Conservation (phyloP, 2,888 invertebrate species). For the Chloroclysta siterata region DNA sequence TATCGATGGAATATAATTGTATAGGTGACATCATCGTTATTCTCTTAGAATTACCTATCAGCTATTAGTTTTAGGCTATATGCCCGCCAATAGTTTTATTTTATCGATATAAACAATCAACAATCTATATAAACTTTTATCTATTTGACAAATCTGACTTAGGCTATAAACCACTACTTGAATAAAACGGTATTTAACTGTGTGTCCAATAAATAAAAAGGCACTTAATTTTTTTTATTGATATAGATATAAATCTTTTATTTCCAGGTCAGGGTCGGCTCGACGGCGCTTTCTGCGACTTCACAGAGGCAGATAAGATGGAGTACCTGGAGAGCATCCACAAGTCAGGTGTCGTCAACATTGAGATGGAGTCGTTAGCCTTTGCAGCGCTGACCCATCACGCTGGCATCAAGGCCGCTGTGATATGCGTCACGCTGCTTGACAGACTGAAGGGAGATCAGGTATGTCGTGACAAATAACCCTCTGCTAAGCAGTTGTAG, state of each 20-base stretch:
- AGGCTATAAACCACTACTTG: too few species aligned
- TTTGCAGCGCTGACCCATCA: constrained; percentile 97
- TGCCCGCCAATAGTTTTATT: too few species aligned
- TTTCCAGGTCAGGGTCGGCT: constrained; percentile 94
- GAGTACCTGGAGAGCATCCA: constrained; percentile 91
- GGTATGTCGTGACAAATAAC: constrained; percentile 72
- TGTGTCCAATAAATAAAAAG: too few species aligned
- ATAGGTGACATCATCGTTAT: too few species aligned
- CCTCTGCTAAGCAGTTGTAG: neutral
- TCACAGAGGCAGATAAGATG: constrained; percentile 95
- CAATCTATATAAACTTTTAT: too few species aligned
- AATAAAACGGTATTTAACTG: too few species aligned
- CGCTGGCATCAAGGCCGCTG: constrained; percentile 96
- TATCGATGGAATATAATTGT: too few species aligned
- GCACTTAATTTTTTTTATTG: too few species aligned
- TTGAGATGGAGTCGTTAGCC: constrained; percentile 98
- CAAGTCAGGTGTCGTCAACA: constrained; percentile 94
- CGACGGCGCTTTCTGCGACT: constrained; percentile 98
- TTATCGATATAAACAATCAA: too few species aligned
- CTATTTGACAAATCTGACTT: too few species aligned
- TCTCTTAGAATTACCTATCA: too few species aligned
- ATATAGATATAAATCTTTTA: neutral
- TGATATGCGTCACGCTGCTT: constrained; percentile 96
- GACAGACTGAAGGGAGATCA: constrained; percentile 98
- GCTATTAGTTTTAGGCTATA: too few species aligned